Base-by-base conservation (phyloP, 2,113 vertebrate genomes). In the Chamaea fasciata region DNA sequence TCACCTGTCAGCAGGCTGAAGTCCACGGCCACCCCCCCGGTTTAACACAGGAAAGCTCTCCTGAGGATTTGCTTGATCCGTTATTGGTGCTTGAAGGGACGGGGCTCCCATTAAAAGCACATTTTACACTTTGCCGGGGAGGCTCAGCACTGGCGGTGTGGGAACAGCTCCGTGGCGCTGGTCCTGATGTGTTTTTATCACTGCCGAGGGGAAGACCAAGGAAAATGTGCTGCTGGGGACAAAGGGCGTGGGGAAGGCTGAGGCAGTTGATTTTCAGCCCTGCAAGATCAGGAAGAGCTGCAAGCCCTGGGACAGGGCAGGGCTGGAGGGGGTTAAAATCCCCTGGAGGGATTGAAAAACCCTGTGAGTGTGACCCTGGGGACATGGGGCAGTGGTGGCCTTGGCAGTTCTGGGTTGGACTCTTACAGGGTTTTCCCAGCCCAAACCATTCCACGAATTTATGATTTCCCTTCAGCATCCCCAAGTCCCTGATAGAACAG, bases 221-320 rank as follows among this genome's bases (percentile, higher is more conserved):
- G 62, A 3, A 44, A 65, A 49, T 0, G 24, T 9, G 33, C 53
- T 73, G 68, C 53, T 46, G 7, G 42, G 26, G 17, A 19, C 20
- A 20, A 9, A 59, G 44, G 41, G 14, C 8, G 0, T 6, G 35
- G 64, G 13, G 39, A 13, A 77, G 30, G 41, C 41, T 18, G 31
- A 22, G 26, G 15, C 4, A 16, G 20, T 0, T 0, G 0, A 6
- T 46, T 19, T 14, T 41, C 49, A 3, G 21, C 2, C 37, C n/a
- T 52, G 13, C 19, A 35, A 31, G 37, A 10, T 16, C 44, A 3
- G 28, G 6, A 30, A 7, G 27, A 15, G 47, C 71, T 75, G 57
- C 33, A 37, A 28, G 16, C 13, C 46, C 68, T 21, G 68, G 33
- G 47, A 27, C 44, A 42, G 83, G 31, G 30, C 20, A 35, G 42